Percentiles rank a stretch among this genome's conserved stretches.
These are phyloP conservation scores for Pantala flavescens DNA, from an alignment of 1,140 invertebrate species.

Conservation along the genomic window DNA sequence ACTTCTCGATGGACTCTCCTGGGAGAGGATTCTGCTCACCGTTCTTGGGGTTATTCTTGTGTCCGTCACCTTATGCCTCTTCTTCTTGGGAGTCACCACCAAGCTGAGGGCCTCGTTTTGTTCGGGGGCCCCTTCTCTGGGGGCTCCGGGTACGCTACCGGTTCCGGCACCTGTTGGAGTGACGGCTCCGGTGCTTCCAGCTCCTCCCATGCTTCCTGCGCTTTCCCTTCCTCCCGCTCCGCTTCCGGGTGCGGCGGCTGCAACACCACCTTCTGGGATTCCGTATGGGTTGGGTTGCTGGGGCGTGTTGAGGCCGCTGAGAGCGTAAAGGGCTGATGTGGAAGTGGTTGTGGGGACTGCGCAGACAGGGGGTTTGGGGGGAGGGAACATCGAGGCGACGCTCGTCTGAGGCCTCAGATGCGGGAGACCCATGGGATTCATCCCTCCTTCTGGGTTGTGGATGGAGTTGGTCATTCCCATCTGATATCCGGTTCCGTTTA, in stretches of 20 bases:
- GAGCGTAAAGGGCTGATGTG: slow-evolving; percentile 14
- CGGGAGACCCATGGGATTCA: not conserved
- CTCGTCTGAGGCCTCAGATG: slow-evolving; percentile 12
- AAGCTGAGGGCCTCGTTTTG: slow-evolving; percentile 89
- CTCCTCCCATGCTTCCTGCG: slow-evolving; percentile 11
- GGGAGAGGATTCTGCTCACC: slow-evolving; percentile 72
- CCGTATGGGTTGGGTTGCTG: slow-evolving; percentile 28
- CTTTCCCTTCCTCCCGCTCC: slow-evolving; percentile 14
- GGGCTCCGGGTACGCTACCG: slow-evolving; percentile 34
- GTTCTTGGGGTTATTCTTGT: slow-evolving; percentile 87
- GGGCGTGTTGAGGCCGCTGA: slow-evolving; percentile 14
- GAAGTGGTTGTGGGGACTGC: slow-evolving; percentile 15
- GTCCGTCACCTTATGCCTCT: slow-evolving; percentile 93
- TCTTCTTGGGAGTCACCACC: slow-evolving; percentile 89
- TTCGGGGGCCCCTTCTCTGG: slow-evolving; percentile 56
- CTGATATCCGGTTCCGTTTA: slow-evolving; percentile 41
- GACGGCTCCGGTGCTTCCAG: not conserved
- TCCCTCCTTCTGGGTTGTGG: slow-evolving; percentile 10
- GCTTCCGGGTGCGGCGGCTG: slow-evolving; percentile 21
- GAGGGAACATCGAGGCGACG: slow-evolving; percentile 13
- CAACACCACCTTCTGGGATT: slow-evolving; percentile 28
- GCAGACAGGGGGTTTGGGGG: slow-evolving; percentile 12
- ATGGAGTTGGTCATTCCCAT: not conserved
- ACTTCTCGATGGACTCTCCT: slow-evolving; percentile 43
- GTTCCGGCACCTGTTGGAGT: slow-evolving; percentile 44